Conservation (phyloP, 2,113 vertebrate species). For the Colossoma macropomum region DNA sequence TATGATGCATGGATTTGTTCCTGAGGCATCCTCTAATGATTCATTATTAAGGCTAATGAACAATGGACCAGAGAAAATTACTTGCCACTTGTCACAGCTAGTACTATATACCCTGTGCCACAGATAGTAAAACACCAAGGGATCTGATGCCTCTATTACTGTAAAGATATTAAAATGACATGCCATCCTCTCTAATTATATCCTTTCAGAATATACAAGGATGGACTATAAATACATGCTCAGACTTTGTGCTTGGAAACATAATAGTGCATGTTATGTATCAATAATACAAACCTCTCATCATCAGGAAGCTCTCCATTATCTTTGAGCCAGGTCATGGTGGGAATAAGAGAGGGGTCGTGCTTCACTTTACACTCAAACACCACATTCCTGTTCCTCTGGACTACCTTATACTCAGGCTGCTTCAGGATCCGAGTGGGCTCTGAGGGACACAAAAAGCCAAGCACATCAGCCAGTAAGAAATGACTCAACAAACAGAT, state of each 20-base stretch:
- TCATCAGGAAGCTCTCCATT: slow-evolving; percentile 85
- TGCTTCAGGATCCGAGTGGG: slow-evolving; percentile 92
- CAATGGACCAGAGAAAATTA: too few relatives aligned
- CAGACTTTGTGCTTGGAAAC: background rate
- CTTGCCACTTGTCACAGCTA: too few relatives aligned
- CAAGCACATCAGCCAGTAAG: background rate
- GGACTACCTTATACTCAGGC: slow-evolving; percentile 86
- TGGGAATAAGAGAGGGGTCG: slow-evolving; percentile 84
- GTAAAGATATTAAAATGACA: too few relatives aligned
- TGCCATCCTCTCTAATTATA: too few relatives aligned
- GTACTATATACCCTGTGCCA: too few relatives aligned
- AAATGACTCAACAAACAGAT: background rate
- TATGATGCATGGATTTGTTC: background rate
- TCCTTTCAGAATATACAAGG: background rate
- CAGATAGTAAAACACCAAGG: too few relatives aligned
- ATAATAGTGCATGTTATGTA: background rate
- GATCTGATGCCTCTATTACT: too few relatives aligned
- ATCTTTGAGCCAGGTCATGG: slow-evolving; percentile 89
- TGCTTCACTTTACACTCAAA: slow-evolving; percentile 94
- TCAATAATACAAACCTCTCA: slow-evolving; percentile 78
- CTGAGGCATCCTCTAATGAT: too few relatives aligned
- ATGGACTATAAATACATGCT: background rate
- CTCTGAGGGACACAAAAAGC: slow-evolving; percentile 74
- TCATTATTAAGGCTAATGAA: too few relatives aligned
- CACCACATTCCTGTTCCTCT: slow-evolving; percentile 82